These are phyloP conservation scores for Acanthopagrus latus DNA, from an alignment of 2,797 vertebrate species.

Conservation along the genomic window DNA sequence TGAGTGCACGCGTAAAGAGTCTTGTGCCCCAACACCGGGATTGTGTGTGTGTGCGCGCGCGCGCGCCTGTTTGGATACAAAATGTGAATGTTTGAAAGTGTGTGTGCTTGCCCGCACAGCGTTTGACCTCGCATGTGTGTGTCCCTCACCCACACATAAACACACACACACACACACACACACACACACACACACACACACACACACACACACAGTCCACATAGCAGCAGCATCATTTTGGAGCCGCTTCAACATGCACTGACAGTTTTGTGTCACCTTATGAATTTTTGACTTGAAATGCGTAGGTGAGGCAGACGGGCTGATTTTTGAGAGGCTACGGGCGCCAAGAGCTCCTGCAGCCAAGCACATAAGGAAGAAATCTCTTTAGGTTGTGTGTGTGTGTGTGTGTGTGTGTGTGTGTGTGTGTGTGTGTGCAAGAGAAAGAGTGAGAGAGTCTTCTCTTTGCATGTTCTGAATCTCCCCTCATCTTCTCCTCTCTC, in stretches of 20 bases:
- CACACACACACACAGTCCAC: conserved; percentile 25
- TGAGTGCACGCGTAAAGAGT: not conserved
- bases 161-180: conserved; percentile 27
- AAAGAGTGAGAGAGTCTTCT: conserved; percentile 17
- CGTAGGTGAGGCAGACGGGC: conserved; percentile 77
- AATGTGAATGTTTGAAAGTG: conserved; percentile 17
- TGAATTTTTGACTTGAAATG: conserved; percentile 80
- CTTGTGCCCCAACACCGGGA: not conserved
- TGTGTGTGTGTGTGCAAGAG: conserved; percentile 28
- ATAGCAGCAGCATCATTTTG: conserved; percentile 59
- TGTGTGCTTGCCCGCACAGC: not conserved
- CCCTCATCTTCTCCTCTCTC: conserved; percentile 52
- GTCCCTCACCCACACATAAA: conserved; percentile 20
- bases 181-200: conserved; percentile 26
- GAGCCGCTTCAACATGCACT: conserved; percentile 66
- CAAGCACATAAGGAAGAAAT: conserved; percentile 57
- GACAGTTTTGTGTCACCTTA: conserved; percentile 82
- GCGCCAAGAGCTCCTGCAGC: conserved; percentile 65
- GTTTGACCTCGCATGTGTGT: conserved; percentile 30
- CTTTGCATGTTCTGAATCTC: conserved; percentile 54
- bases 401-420: conserved; percentile 21
- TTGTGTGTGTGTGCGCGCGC: no score
- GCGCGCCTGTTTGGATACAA: not conserved
- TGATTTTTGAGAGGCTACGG: conserved; percentile 68
- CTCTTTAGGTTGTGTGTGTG: conserved; percentile 43